phyloP scores from a whole-genome alignment of 2,888 invertebrate species.

The Bombylius major region DNA sequence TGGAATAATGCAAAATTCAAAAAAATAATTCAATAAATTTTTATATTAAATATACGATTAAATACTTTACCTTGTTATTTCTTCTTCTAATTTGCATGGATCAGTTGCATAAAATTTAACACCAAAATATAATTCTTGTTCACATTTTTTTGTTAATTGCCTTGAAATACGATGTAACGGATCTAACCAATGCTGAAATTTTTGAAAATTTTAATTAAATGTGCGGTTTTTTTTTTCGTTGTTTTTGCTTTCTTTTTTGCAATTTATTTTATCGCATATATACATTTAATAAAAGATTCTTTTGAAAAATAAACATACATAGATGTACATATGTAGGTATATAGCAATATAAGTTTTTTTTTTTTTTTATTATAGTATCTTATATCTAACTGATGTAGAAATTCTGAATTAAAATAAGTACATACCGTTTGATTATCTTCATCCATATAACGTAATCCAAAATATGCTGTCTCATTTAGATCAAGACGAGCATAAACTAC shows the following conservation, averaged over 20 bases:
- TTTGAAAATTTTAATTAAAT: no score
- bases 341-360: no score
- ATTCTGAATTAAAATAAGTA: slow-evolving; percentile 11
- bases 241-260: no score
- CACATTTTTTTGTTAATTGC: slow-evolving; percentile 58
- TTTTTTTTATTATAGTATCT: no score
- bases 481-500: slow-evolving; percentile 87
- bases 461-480: slow-evolving; percentile 90
- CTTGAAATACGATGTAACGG: slow-evolving; percentile 76
- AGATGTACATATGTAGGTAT: slow-evolving; percentile 21
- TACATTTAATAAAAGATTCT: no score
- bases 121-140: slow-evolving; percentile 73
- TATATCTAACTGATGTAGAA: no score
- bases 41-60: no score
- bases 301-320: no score
- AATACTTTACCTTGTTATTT: slow-evolving; percentile 71
- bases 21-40: no score
- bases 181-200: slow-evolving; percentile 80
- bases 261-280: no score
- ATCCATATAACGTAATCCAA: slow-evolving; percentile 87
- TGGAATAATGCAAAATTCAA: slow-evolving; percentile 32
- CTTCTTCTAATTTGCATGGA: slow-evolving; percentile 89
- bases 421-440: slow-evolving; percentile 88
- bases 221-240: no score
- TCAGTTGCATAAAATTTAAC: slow-evolving; percentile 96